phyloP scores from a whole-genome alignment of 2,797 vertebrate species.

The Acanthiza pusilla region DNA sequence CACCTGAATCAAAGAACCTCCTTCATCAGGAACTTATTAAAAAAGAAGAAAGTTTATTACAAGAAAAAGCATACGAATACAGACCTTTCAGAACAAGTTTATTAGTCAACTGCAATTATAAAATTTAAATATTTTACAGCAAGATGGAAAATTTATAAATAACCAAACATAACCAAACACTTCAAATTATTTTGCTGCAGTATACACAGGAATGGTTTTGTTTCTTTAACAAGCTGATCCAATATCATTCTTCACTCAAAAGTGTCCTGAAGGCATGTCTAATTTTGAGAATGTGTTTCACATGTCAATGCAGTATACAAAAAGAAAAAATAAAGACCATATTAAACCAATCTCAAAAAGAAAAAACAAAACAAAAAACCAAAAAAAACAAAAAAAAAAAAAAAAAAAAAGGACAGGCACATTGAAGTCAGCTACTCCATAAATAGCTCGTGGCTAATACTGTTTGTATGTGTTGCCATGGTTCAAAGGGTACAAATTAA shows the following conservation, averaged over 20 bases:
- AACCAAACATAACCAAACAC: constrained; percentile 45
- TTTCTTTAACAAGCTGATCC: constrained; percentile 19
- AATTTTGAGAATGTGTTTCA: constrained; percentile 24
- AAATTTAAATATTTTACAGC: constrained; percentile 66
- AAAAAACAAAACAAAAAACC: background rate
- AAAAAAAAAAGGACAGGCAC: constrained; percentile 1
- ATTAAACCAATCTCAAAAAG: constrained; percentile 1
- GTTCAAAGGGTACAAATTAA: constrained; percentile 47
- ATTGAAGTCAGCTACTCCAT: constrained; percentile 4
- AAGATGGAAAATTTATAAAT: constrained; percentile 43
- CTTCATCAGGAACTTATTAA: background rate
- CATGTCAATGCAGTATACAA: background rate
- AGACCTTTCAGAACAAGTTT: constrained; percentile 55
- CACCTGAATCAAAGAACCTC: background rate
- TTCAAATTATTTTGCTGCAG: constrained; percentile 57
- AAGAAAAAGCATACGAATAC: background rate
- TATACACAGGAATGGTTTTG: constrained; percentile 67
- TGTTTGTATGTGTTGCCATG: constrained; percentile 4
- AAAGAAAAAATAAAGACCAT: background rate
- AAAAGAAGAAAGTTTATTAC: background rate
- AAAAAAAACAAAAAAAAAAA: no score
- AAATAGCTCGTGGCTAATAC: background rate
- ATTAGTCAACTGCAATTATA: constrained; percentile 70
- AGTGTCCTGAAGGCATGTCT: constrained; percentile 18
- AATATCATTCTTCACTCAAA: constrained; percentile 21